Evolutionary conservation across 1,140 invertebrate species (phyloP), one percentile per base, ranked within the genome.

Genomic region (Arion vulgaris): DNA sequence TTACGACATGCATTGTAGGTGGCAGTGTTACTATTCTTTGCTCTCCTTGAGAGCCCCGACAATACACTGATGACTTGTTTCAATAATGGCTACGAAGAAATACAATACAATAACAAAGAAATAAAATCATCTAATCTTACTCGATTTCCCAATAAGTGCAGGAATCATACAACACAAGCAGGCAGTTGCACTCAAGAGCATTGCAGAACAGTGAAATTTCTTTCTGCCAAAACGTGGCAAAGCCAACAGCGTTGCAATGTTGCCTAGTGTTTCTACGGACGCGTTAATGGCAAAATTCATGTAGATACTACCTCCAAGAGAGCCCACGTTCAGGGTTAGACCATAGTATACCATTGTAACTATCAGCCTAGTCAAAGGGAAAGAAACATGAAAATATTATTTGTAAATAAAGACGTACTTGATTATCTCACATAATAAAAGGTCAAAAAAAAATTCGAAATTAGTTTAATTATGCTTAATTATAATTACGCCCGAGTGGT

Each of bases 211-310:
- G 68, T 88, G 86, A 38, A 84, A 79, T 15, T 17, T 73, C 53
- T 86, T 88, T 71, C 89, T 76, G 7, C 89, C 88, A 13, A 89
- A 23, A 5, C 85, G 36, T 39, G 85, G 84, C 28, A 88, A n/a
- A 11, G 84, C 68, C 15, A 95, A 90, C 0, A 86, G 11, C 1
- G 95, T 91, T 85, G 95, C 94, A 0, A 92, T 91, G 87, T 96
- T 96, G 1, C 94, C 95, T 0, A 96, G 95, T 81, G 96, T 93
- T 92, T 97, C 96, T 0, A 96, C 96, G 5, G 94, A 89, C 0
- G 95, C 96, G n/a, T 77, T 76, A 26, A 90, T 32, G 39, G 86
- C 80, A 74, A 86, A 87, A 84, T 89, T 90, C n/a, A 89, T 45
- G 83, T 92, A 92, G 83, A 91, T 85, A 82, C 84, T 84, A 45